Base-by-base conservation (phyloP, 2,797 vertebrate genomes). In the Diplodus sargus region DNA sequence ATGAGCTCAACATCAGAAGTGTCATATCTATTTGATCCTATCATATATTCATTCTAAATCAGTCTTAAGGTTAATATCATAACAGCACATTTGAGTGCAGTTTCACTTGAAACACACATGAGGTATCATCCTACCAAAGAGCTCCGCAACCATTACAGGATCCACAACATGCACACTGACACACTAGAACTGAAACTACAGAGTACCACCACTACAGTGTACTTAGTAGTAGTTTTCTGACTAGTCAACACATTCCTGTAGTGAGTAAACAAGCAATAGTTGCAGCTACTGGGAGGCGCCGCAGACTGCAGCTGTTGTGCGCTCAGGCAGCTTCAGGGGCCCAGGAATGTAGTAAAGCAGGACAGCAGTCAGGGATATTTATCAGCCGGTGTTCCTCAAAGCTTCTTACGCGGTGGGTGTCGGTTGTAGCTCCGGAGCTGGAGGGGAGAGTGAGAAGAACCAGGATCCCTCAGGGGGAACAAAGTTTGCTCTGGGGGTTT, bases 251-350 rank as follows among this genome's bases (percentile, higher is more conserved):
- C 85, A 86, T 84, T 88, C 79, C 72, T 78, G 56, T 7, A 51
- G 77, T 60, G 66, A 79, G 77, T 83, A 89, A 87, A 90, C 81
- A 86, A 72, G 70, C 65, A 81, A 28, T 28, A 59, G 64, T 51
- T 81, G 53, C 51, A 64, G 81, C 83, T 85, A 70, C 76, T 70
- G 62, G 53, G 53, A 47, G 77, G 45, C 49, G 52, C 7, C 42
- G 23, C 76, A 59, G 42, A 57, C 78, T 69, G 78, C 91, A 93
- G 89, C 91, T 93, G 93, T 90, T 83, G 82, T 43, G 39, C 39
- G 48, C 48, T 63, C 69, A 16, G 81, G 75, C 69, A 20, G 57
- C 79, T 70, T 74, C 53, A 56, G 73, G 45, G 47, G 52, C 68
- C 25, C 45, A 71, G 76, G 89, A 89, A 85, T 87, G 85, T 71